phyloP scores from a whole-genome alignment of 1,140 invertebrate genomes.

The Pachypsylla venusta region DNA sequence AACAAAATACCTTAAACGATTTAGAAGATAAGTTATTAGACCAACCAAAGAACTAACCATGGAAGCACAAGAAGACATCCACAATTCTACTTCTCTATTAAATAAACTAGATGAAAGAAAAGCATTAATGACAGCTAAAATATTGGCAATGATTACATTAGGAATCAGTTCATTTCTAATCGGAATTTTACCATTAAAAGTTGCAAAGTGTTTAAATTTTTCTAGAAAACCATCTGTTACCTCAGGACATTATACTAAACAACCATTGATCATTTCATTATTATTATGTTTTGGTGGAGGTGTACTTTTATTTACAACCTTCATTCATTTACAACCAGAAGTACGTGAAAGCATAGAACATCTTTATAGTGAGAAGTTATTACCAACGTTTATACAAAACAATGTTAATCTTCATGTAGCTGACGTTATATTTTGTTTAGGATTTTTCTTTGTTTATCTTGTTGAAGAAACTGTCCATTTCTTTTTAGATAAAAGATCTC shows the following conservation, averaged over 20 bases:
- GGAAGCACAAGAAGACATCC: neutral
- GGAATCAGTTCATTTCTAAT: constrained; percentile 48
- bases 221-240: constrained; percentile 19
- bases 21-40: too few species aligned
- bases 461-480: constrained; percentile 53
- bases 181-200: constrained; percentile 46
- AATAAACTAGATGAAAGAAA: neutral
- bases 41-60: too few species aligned
- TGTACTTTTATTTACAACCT: constrained; percentile 58
- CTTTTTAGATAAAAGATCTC: constrained; percentile 33
- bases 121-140: constrained; percentile 41
- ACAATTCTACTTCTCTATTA: neutral
- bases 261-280: constrained; percentile 40
- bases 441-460: constrained; percentile 58
- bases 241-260: constrained; percentile 24
- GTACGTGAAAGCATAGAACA: constrained; percentile 40
- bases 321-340: constrained; percentile 62
- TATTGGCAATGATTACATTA: constrained; percentile 48
- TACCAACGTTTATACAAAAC: constrained; percentile 22
- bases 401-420: constrained; percentile 35
- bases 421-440: constrained; percentile 48
- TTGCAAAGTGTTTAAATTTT: constrained; percentile 31
- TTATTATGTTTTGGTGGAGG: constrained; percentile 65
- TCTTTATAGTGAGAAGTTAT: constrained; percentile 29
- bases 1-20: too few species aligned